Evolutionary conservation across 2,797 vertebrate species (phyloP), one percentile per base, ranked within the genome.

Genomic region (Oreochromis grahami): DNA sequence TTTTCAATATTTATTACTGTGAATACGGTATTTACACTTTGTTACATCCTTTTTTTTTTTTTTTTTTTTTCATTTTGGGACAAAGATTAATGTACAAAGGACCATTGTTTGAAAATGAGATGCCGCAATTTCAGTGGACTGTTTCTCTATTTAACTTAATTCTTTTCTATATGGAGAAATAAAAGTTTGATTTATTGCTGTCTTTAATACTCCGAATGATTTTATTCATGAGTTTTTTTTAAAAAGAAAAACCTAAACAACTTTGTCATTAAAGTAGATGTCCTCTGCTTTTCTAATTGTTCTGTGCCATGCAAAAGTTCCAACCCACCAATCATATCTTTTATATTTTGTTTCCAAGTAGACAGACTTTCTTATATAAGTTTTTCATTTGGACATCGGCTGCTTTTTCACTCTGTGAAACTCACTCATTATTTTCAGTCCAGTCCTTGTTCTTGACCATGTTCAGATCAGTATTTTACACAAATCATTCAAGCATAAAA

Each of bases 1-100:
- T 97, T 98, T 97, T 96, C 95, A 96, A 97, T 98, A 98, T 98
- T 98, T 98, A 97, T 99, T 97, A 98, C 97, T 97, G 97, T 98
- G 97, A 98, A 97, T 95, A 96, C 97, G 94, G 96, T 97, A 97
- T 97, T 97, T 96, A 96, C 96, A 96, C 95, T 96, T 96, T 97
- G 94, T 96, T 96, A 96, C 92, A 94, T 94, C 78, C 56, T 89
- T 48, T 56, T 76, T 87, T 84, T 93, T 26, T 84, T 93, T 26
- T 4, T 92, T 82, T 92, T 83, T 81, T 84, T 93, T 93, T 94
- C 89, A 90, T 96, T 96, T 95, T 89, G 92, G 90, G 95, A 96
- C 93, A 95, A 95, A 95, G 90, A 90, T 94, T 94, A 95, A 94
- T 95, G 94, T 96, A 94, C 94, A 88, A 88, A 91, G 93, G 94